phyloP scores from a whole-genome alignment of 2,113 vertebrate genomes.

The Piaya cayana region DNA sequence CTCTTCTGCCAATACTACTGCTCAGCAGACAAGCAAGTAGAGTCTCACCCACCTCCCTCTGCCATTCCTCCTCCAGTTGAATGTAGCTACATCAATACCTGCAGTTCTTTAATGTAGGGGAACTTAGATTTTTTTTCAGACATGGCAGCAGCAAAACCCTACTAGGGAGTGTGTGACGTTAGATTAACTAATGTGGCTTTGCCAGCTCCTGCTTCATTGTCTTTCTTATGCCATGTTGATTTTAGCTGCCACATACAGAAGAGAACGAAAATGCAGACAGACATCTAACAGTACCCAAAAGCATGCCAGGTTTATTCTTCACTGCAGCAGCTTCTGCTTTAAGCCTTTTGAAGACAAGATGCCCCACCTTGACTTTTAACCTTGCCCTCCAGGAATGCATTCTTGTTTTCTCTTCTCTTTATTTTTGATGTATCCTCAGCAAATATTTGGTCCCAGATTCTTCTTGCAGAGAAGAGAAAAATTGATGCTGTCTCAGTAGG shows the following conservation, averaged over 20 bases:
- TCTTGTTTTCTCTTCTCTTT: background rate
- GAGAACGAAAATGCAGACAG: background rate
- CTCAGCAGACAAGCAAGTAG: background rate
- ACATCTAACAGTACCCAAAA: background rate
- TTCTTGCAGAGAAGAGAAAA: background rate
- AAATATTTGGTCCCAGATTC: background rate
- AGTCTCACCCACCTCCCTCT: background rate
- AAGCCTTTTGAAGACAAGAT: background rate
- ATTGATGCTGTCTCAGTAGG: background rate
- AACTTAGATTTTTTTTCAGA: background rate
- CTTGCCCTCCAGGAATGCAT: background rate
- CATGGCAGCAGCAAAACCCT: background rate
- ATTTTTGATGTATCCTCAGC: background rate
- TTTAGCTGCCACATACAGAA: background rate
- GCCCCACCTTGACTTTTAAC: slow-evolving; percentile 14
- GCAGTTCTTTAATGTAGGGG: background rate
- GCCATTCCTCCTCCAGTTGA: background rate
- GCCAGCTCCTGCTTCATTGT: background rate
- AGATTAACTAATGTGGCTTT: background rate
- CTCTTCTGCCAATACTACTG: background rate
- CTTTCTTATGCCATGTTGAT: background rate
- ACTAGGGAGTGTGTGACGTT: background rate
- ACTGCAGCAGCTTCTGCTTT: background rate
- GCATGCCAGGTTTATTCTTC: background rate
- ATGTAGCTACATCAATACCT: background rate